phyloP scores from a whole-genome alignment of 2,113 vertebrate genomes.

The Astur gentilis region DNA sequence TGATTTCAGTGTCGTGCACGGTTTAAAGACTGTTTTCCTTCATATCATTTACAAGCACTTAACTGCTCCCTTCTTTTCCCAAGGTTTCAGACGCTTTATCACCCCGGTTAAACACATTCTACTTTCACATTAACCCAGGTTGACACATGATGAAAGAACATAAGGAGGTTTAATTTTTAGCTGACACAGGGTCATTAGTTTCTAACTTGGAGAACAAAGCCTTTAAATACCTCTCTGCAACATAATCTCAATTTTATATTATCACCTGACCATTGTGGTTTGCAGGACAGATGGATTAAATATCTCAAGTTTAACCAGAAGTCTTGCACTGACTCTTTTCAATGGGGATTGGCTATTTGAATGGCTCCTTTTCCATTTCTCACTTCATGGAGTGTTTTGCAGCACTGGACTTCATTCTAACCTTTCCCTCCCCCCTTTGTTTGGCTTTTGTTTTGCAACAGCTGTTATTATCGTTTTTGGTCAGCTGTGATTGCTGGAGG shows the following conservation, averaged over 20 bases:
- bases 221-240: slow-evolving; percentile 70
- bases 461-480: slow-evolving; percentile 98
- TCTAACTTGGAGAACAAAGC: slow-evolving; percentile 65
- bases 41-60: not conserved
- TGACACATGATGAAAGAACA: slow-evolving; percentile 66
- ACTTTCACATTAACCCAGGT: slow-evolving; percentile 69
- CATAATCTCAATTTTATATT: slow-evolving; percentile 73
- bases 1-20: not conserved
- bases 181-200: slow-evolving; percentile 76
- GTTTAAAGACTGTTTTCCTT: slow-evolving; percentile 35
- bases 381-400: slow-evolving; percentile 82
- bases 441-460: slow-evolving; percentile 99
- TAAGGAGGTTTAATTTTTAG: slow-evolving; percentile 75
- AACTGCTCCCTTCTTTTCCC: not conserved
- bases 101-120: slow-evolving; percentile 60
- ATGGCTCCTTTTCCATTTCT: slow-evolving; percentile 79
- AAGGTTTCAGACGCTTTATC: slow-evolving; percentile 61
- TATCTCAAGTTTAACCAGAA: slow-evolving; percentile 80
- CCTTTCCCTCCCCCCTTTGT: slow-evolving; percentile 92
- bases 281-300: slow-evolving; percentile 75
- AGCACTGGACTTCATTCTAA: slow-evolving; percentile 90
- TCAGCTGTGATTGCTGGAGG: slow-evolving; percentile 99
- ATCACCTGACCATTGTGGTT: slow-evolving; percentile 78
- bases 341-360: slow-evolving; percentile 70
- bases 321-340: slow-evolving; percentile 70